Percentiles rank a stretch among this genome's conserved stretches.
Conservation (phyloP, 1,140 invertebrate species). For the Halotydeus destructor region DNA sequence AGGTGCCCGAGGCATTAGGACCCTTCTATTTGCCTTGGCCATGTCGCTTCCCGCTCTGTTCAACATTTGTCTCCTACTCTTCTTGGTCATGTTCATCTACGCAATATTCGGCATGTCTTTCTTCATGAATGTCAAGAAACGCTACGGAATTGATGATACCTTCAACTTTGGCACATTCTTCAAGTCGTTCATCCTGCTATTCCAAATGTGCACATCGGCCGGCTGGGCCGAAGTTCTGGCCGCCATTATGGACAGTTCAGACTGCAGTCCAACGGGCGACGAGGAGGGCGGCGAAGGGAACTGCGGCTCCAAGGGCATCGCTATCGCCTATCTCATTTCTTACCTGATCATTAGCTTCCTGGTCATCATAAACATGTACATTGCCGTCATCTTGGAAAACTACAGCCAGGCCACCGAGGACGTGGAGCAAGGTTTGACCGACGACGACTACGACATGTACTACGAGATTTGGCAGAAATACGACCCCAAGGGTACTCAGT, state of each 20-base stretch:
- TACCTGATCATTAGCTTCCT: constrained; percentile 95
- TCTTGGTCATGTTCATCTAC: constrained; percentile 97
- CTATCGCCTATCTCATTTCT: constrained; percentile 77
- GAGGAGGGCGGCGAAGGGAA: constrained; percentile 58
- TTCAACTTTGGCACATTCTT: constrained; percentile 98
- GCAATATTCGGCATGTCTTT: constrained; percentile 98
- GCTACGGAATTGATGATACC: constrained; percentile 73
- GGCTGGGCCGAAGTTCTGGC: constrained; percentile 90
- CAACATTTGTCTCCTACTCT: constrained; percentile 92
- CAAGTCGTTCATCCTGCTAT: constrained; percentile 89
- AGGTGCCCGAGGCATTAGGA: constrained; percentile 89
- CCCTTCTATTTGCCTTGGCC: constrained; percentile 83
- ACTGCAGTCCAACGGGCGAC: constrained; percentile 38
- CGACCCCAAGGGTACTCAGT: constrained; percentile 91
- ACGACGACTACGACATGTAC: constrained; percentile 98
- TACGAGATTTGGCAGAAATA: constrained; percentile 98
- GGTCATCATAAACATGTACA: constrained; percentile 98
- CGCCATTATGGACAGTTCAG: constrained; percentile 83
- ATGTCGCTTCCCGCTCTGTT: constrained; percentile 94
- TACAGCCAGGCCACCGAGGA: constrained; percentile 95
- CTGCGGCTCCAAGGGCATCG: constrained; percentile 76
- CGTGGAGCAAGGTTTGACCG: constrained; percentile 89
- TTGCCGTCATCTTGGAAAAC: constrained; percentile 95
- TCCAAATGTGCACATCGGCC: constrained; percentile 93
- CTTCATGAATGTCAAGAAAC: constrained; percentile 88